Conservation (phyloP, 2,113 vertebrate species). For the Brienomyrus brachyistius region DNA sequence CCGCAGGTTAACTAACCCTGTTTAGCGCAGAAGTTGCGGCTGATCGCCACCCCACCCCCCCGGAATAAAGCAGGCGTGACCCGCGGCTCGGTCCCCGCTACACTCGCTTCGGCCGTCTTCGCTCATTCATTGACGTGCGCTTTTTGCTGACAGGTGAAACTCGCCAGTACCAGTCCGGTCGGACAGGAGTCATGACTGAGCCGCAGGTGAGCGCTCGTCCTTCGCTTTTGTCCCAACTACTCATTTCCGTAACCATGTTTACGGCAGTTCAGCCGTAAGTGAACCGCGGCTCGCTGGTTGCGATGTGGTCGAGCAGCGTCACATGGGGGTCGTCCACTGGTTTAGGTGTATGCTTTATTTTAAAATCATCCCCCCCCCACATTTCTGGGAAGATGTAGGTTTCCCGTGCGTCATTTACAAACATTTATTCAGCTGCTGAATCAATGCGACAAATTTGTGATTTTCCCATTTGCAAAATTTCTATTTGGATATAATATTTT, state of each 20-base stretch:
- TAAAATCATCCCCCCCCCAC: not conserved
- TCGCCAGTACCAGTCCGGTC: not conserved
- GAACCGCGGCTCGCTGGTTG: not conserved
- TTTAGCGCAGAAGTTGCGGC: not conserved
- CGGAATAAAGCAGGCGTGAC: not conserved
- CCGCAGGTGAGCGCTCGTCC: not conserved
- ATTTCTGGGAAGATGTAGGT: not conserved
- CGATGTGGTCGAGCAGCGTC: not conserved
- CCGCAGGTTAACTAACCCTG: not conserved
- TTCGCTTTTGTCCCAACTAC: not conserved
- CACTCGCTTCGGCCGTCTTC: not conserved
- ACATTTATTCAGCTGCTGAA: not conserved
- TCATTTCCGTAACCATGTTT: not conserved
- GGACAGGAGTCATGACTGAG: not conserved
- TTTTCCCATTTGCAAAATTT: not conserved
- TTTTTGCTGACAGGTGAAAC: slow-evolving; percentile 3
- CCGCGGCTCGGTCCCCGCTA: not conserved
- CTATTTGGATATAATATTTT: not conserved
- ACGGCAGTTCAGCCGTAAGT: not conserved
- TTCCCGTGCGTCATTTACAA: not conserved
- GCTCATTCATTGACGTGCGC: not conserved
- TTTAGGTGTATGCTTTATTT: not conserved
- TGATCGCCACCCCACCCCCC: not conserved
- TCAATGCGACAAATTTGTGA: not conserved
- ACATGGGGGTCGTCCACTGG: not conserved